Percentiles rank a stretch among this genome's conserved stretches.
These are phyloP conservation scores for Phyllotis vaccarum DNA, from an alignment of 2,797 vertebrate genomes.

Conservation along the genomic window DNA sequence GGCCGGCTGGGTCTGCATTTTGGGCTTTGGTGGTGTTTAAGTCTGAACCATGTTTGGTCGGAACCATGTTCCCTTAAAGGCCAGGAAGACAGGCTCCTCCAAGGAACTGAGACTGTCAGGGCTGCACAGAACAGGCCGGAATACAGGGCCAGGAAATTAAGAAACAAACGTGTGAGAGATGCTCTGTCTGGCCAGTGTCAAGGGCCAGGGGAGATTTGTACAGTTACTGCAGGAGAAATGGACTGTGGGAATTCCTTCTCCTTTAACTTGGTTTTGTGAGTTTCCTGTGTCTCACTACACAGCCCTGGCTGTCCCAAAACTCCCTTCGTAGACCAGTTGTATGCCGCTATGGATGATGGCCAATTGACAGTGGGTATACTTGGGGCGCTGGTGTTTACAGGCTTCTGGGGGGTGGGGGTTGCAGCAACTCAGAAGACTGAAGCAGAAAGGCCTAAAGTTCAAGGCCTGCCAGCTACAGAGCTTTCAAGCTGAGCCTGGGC, in stretches of 20 bases:
- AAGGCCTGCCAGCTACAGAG: neutral
- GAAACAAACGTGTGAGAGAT: neutral
- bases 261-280: neutral
- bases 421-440: neutral
- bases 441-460: neutral
- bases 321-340: neutral
- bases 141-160: neutral
- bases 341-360: fast-evolving
- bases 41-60: neutral
- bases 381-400: neutral
- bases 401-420: neutral
- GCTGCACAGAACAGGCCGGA: neutral
- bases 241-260: neutral
- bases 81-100: neutral
- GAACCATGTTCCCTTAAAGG: neutral
- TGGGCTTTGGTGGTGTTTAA: too few relatives aligned
- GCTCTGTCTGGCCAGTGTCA: neutral
- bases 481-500: too few relatives aligned
- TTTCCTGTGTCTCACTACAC: neutral
- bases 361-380: neutral
- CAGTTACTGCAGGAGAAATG: neutral
- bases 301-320: neutral
- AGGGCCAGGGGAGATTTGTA: too few relatives aligned
- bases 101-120: neutral
- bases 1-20: neutral